Base-by-base conservation (phyloP, 1,140 invertebrate species). In the Procambarus clarkii region DNA sequence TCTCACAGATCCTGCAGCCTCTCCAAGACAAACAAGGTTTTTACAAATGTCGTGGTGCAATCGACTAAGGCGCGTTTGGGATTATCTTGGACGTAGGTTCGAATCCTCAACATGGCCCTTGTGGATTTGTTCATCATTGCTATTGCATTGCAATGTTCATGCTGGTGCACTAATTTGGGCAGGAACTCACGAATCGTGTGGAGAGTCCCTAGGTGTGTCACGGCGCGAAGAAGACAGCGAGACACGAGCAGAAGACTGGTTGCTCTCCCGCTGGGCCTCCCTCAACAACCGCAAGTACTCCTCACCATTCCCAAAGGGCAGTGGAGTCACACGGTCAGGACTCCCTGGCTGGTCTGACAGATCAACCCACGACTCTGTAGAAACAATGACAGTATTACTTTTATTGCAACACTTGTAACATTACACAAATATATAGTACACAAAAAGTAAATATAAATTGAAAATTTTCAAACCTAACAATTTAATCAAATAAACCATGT, bases 331-430 rank as follows among this genome's bases (percentile, higher is more conserved):
- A 93, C 96, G 95, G 82, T 96, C 96, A 11, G 96, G 95, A 82
- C 95, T 95, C 94, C 82, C 94, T 94, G 60, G 94, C 93, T 74
- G 93, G 93, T 91, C 89, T 46, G 91, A 90, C 93, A 98, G 94
- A 93, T 98, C 97, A 93, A 98, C 97, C 97, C 97, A 98, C 86
- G 97, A 98, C 94, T 98, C 97, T 98, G 95, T 13, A 95, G 50
- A 54, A 85, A 89, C 60, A 76, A 91, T 18, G 24, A 2, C 46
- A 88, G 1, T 5, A 48, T 80, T 80, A 48, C 15, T 48, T 13
- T 50, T 11, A n/a, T 18, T 60, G 3, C 15, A 34, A 60, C 24
- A 77, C 18, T 24, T 24, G 21, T 8, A 76, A 24, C 45, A 15
- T n/a, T 77, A 77, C 13, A 77, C 9, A 77, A 9, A 58, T 58